Evolutionary conservation across 2,113 vertebrate species (phyloP).

Genomic region (Tonatia bakeri): DNA sequence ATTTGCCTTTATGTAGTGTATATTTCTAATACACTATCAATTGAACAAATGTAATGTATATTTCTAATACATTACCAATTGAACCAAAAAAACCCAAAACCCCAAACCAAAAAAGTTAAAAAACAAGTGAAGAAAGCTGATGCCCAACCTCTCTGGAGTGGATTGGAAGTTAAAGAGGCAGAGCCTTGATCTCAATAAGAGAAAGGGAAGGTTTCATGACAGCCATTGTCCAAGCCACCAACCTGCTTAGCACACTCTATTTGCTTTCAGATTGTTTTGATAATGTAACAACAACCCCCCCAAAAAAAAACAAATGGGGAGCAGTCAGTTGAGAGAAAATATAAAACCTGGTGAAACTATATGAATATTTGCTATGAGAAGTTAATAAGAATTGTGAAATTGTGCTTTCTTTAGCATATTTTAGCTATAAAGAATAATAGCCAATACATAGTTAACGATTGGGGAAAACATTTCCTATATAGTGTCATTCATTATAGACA

Average conservation of each 20-base stretch:
- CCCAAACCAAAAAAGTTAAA: background rate
- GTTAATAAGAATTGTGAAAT: background rate
- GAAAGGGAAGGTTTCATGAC: background rate
- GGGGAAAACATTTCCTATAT: background rate
- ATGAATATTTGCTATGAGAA: background rate
- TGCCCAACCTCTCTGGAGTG: background rate
- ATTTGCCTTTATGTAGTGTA: background rate
- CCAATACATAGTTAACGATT: background rate
- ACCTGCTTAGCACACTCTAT: background rate
- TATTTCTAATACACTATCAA: background rate
- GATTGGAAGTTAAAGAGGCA: background rate
- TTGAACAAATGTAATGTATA: background rate
- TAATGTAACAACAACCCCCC: background rate
- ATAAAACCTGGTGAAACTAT: background rate
- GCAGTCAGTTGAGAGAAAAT: background rate
- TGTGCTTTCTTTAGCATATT: background rate
- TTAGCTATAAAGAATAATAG: background rate
- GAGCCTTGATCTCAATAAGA: background rate
- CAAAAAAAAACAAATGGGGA: background rate
- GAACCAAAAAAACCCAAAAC: background rate
- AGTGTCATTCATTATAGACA: background rate
- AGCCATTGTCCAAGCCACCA: background rate
- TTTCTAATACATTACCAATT: background rate
- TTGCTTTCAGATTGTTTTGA: background rate
- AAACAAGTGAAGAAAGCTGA: background rate